Percentiles rank a stretch among this genome's conserved stretches.
Conservation (phyloP, 2,113 vertebrate species). For the Mus pahari region DNA sequence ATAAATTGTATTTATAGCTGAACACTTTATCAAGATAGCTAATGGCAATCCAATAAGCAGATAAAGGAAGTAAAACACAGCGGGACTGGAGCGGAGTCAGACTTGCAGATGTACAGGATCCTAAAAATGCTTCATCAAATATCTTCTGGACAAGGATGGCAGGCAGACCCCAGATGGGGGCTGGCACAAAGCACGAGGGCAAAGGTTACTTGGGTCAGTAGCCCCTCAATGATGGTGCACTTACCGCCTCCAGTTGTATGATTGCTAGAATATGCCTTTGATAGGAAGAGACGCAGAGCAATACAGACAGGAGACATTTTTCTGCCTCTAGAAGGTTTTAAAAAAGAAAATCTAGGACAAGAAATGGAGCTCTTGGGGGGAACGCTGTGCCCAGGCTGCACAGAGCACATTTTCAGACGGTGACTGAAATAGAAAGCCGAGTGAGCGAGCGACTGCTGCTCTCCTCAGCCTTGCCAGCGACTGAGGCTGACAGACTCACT, state of each 20-base stretch:
- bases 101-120: background rate
- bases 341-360: conserved; percentile 66
- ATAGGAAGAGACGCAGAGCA: background rate
- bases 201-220: background rate
- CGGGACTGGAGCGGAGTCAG: conserved; percentile 46
- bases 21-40: conserved; percentile 74
- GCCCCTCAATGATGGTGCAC: background rate
- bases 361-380: conserved; percentile 28
- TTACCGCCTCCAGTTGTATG: background rate
- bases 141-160: background rate
- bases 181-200: background rate
- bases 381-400: conserved; percentile 63
- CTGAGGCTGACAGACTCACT: conserved; percentile 65
- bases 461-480: conserved; percentile 62
- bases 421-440: conserved; percentile 78
- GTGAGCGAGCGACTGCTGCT: conserved; percentile 53
- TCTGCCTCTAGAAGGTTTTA: conserved; percentile 44
- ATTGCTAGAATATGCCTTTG: background rate
- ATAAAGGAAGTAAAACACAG: conserved; percentile 68
- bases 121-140: conserved; percentile 18
- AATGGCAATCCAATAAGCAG: conserved; percentile 74
- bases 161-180: background rate
- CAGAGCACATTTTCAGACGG: conserved; percentile 64
- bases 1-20: conserved; percentile 76
- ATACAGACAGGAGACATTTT: conserved; percentile 11